These are phyloP conservation scores for Boloria euphrosyne DNA, from an alignment of 2,888 invertebrate species.

Conservation along the genomic window DNA sequence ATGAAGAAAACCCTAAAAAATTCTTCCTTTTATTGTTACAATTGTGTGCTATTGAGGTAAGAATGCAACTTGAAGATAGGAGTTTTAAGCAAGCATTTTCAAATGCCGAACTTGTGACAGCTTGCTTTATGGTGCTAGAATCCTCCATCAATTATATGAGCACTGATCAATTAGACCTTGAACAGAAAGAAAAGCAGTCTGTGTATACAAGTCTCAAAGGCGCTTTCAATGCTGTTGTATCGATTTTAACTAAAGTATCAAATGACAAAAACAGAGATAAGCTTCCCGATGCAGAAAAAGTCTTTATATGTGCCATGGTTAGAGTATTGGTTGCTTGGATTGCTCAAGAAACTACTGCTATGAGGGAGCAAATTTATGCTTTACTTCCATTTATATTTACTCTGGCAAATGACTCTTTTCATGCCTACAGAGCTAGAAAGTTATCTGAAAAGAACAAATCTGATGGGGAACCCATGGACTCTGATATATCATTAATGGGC, in stretches of 20 bases:
- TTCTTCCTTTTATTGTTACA: slow-evolving; percentile 92
- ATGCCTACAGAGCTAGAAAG: slow-evolving; percentile 86
- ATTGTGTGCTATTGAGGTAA: slow-evolving; percentile 94
- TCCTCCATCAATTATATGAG: slow-evolving; percentile 90
- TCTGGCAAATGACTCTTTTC: slow-evolving; percentile 91
- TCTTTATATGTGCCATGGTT: slow-evolving; percentile 92
- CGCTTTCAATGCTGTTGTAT: slow-evolving; percentile 91
- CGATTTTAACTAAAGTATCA: slow-evolving; percentile 87
- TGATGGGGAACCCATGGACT: slow-evolving; percentile 78
- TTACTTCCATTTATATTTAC: slow-evolving; percentile 91
- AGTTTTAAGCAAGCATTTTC: slow-evolving; percentile 89
- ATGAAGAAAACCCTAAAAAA: slow-evolving; percentile 90
- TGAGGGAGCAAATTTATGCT: slow-evolving; percentile 91
- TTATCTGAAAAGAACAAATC: slow-evolving; percentile 86
- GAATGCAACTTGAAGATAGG: slow-evolving; percentile 96
- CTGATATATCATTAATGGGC: slow-evolving; percentile 73
- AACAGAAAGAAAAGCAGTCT: slow-evolving; percentile 95
- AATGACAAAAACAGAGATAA: slow-evolving; percentile 88
- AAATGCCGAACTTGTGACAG: slow-evolving; percentile 89
- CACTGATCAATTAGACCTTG: slow-evolving; percentile 90
- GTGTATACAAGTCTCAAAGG: slow-evolving; percentile 94
- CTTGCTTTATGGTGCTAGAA: slow-evolving; percentile 92
- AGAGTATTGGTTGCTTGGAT: slow-evolving; percentile 94
- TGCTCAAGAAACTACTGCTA: slow-evolving; percentile 94
- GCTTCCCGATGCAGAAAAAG: slow-evolving; percentile 86